These are phyloP conservation scores for Rotaria socialis DNA, from an alignment of 2,888 invertebrate species.

Conservation along the genomic window DNA sequence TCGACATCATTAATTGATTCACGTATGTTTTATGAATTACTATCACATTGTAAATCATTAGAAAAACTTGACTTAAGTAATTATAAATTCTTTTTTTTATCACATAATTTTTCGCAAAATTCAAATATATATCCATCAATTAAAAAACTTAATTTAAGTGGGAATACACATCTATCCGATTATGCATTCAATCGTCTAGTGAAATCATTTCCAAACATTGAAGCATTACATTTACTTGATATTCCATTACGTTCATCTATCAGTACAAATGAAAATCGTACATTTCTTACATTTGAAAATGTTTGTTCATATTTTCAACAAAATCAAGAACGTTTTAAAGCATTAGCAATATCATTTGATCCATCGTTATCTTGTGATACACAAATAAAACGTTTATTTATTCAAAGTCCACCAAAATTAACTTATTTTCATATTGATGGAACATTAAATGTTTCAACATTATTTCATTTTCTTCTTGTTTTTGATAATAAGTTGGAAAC, in stretches of 20 bases:
- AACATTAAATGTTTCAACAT: not conserved
- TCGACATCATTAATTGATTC: not conserved
- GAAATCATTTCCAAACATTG: not conserved
- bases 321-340: not conserved
- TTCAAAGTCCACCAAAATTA: not conserved
- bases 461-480: not conserved
- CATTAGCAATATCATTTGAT: not conserved
- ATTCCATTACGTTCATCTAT: not conserved
- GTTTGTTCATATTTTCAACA: not conserved
- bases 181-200: conserved; percentile 16
- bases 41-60: not conserved
- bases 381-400: not conserved
- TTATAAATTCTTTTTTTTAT: conserved; percentile 21
- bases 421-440: conserved; percentile 27
- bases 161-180: not conserved
- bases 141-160: not conserved
- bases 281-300: conserved; percentile 11
- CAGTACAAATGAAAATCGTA: not conserved
- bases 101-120: not conserved
- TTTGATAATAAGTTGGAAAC: not conserved
- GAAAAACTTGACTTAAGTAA: not conserved
- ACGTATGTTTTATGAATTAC: not conserved
- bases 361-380: not conserved
- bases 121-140: not conserved
- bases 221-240: not conserved